These are phyloP conservation scores for Hemicrepidius hirtus DNA, from an alignment of 2,888 invertebrate genomes.

Conservation along the genomic window DNA sequence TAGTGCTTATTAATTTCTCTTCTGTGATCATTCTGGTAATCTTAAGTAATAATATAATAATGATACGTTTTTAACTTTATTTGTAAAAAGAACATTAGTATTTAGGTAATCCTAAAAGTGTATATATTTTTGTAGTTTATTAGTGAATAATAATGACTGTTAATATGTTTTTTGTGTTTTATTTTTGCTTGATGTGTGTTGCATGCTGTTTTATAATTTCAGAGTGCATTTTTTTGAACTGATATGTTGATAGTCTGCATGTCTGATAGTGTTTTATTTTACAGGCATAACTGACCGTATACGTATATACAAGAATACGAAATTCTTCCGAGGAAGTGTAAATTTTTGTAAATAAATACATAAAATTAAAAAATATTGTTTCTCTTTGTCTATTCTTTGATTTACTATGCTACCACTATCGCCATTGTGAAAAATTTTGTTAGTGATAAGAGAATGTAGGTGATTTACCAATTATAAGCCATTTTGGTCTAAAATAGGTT, in stretches of 20 bases:
- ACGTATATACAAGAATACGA: neutral
- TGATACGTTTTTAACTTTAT: neutral
- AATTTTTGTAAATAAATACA: constrained; percentile 6
- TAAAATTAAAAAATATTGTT: neutral
- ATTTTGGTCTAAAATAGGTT: no score
- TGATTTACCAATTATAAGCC: no score
- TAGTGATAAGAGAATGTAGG: no score
- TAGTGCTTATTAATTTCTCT: constrained; percentile 10
- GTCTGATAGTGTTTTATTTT: constrained; percentile 1
- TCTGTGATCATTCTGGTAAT: constrained; percentile 16
- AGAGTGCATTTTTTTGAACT: neutral
- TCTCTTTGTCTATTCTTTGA: no score
- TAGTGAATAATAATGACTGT: constrained; percentile 6
- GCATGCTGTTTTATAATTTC: neutral
- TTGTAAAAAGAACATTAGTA: neutral
- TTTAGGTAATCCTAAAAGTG: neutral
- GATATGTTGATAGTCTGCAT: neutral
- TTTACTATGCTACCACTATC: no score
- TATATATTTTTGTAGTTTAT: constrained; percentile 21
- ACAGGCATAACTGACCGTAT: neutral
- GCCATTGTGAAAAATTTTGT: no score
- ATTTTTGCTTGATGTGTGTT: constrained; percentile 2
- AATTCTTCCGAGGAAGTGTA: neutral
- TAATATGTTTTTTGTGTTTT: constrained; percentile 3
- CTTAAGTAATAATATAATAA: neutral